Conservation (phyloP, 2,113 vertebrate genomes). For the Ivindomyrus marchei region DNA sequence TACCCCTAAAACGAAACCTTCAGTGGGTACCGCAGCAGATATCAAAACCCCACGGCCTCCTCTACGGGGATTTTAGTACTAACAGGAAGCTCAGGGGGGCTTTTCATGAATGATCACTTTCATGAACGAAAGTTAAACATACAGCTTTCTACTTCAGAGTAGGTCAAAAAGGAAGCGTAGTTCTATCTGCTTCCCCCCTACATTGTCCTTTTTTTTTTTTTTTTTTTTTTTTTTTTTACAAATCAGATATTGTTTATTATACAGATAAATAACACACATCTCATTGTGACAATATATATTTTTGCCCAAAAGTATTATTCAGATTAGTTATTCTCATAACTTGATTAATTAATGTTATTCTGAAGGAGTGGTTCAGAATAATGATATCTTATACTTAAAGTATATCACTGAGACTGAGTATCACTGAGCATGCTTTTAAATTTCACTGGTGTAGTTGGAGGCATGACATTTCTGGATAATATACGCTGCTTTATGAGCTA, state of each 20-base stretch:
- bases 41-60: not conserved
- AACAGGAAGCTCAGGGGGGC: not conserved
- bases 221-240: not conserved
- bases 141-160: not conserved
- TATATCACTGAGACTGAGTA: not conserved
- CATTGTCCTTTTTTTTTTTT: not conserved
- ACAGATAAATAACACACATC: not conserved
- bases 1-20: not conserved
- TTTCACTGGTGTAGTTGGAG: not conserved
- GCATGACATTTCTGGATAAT: not conserved
- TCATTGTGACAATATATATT: not conserved
- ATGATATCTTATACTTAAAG: not conserved
- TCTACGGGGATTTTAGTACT: not conserved
- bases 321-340: not conserved
- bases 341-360: not conserved
- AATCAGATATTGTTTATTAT: not conserved
- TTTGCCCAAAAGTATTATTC: not conserved
- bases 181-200: not conserved
- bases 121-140: not conserved
- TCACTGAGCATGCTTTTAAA: not conserved
- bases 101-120: not conserved
- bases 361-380: not conserved
- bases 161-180: not conserved
- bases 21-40: not conserved
- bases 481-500: not conserved